Base-by-base conservation (phyloP, 92 coral and sea anemone species). In the Nematostella vectensis region DNA sequence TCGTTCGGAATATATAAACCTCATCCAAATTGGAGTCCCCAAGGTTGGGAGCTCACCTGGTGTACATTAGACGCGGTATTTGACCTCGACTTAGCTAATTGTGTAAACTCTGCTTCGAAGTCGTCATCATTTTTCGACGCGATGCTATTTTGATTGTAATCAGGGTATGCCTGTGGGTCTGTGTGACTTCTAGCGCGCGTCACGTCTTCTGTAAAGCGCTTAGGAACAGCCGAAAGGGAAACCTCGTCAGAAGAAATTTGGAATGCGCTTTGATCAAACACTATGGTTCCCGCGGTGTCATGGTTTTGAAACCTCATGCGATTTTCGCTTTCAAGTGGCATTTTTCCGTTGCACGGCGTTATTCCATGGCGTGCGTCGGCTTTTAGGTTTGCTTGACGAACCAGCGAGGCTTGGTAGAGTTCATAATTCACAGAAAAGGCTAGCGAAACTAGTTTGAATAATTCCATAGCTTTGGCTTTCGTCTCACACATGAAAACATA, bases 401-500 rank as follows among this genome's bases (percentile, higher is more conserved):
- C 29, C 13, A 70, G 75, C 25, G 80, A 68, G 30, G 98, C 96
- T 72, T 91, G 93, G 21, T 65, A 70, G 57, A 78, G 49, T 62
- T 76, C 88, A 24, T 76, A 91, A 63, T 88, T 83, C 59, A 91
- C 69, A 20, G 37, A 67, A 48, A 91, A 87, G 25, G 93, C 98
- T 50, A 82, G 55, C 29, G 87, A 79, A 31, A 91, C 65, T 12
- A 83, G 83, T 61, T 82, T 67, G 54, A 82, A 91, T n/a, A 81
- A 62, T 37, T 91, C 98, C 17, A 71, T 22, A 2, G 98, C 96
- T 56, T 86, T 82, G 54, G 70, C 48, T 50, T 80, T 73, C 65
- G 69, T 74, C 26, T 86, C 95, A 63, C 98, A 91, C 48, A 75
- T 73, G 51, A 91, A 80, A 51, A 91, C 81, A 61, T 81, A 88